These are phyloP conservation scores for Ligdia adustata DNA, from an alignment of 2,888 invertebrate species.

Conservation along the genomic window DNA sequence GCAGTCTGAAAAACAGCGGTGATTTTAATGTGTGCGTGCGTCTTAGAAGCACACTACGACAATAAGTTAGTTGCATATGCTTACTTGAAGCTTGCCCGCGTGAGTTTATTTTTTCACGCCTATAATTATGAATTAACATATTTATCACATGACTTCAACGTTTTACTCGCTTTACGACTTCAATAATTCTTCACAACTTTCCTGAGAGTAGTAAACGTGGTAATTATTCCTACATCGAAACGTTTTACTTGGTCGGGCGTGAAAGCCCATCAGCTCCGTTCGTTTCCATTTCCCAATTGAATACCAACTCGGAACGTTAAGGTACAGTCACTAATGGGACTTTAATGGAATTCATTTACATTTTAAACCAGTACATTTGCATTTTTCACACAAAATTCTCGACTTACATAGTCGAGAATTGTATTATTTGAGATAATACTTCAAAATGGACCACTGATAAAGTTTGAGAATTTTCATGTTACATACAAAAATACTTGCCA, in stretches of 20 bases:
- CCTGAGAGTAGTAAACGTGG: not conserved
- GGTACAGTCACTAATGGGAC: conserved; percentile 17
- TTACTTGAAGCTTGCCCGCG: too few species aligned
- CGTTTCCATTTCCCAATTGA: conserved; percentile 3
- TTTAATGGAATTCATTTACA: conserved; percentile 30
- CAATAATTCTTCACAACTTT: too few species aligned
- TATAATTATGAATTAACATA: too few species aligned
- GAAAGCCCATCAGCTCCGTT: conserved; percentile 29
- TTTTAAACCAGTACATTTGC: conserved; percentile 26
- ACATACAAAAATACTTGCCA: too few species aligned
- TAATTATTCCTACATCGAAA: conserved; percentile 1
- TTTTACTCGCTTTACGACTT: too few species aligned
- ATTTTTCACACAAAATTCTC: conserved; percentile 13
- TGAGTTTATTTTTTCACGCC: too few species aligned
- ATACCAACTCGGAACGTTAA: conserved; percentile 14
- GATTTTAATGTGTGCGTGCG: conserved; percentile 37
- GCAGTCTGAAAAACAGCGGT: conserved; percentile 74
- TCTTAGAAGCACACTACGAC: conserved; percentile 39
- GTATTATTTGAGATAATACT: too few species aligned
- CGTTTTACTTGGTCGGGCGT: conserved; percentile 1
- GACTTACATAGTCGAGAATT: too few species aligned
- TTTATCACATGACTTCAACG: too few species aligned
- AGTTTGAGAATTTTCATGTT: too few species aligned
- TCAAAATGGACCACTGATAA: too few species aligned
- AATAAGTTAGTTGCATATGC: too few species aligned